Evolutionary conservation across 2,888 invertebrate genomes (phyloP), one percentile per base, ranked within the genome.

Genomic region (Lissocephala sabroskyi): DNA sequence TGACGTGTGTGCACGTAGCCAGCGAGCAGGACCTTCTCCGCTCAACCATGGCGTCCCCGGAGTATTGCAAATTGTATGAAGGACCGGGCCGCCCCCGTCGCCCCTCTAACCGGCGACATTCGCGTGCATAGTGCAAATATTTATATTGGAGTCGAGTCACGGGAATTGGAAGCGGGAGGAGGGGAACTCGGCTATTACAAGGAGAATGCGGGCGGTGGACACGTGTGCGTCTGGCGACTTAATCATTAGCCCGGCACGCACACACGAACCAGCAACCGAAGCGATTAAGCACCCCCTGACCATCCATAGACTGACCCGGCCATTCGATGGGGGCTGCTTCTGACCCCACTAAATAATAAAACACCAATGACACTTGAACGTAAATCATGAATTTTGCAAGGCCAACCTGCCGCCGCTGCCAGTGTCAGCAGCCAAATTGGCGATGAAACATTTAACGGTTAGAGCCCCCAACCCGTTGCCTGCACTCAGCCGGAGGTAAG

Each of bases 331-430:
- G 32, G 32, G 32, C 36, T 39, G 45, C 46, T 56, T 51, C 52
- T 29, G 55, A 54, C 30, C 30, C 14, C 3, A 1, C 59, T 73
- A 62, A 73, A 73, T 73, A 73, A 75, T 75, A 73, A 68, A 73
- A 60, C 52, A 71, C 59, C 73, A 73, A 73, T 73, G 71, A 73
- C 71, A 73, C 71, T 73, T 73, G 63, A 73, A 75, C 64, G 73
- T 73, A 73, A 73, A 73, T 75, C 76, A 73, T 73, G 73, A 75
- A 75, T 75, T 66, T 73, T 75, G 68, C 70, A 73, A 54, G 44
- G 10, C 6, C 11, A 11, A 32, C 9, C 35, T 18, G 37, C 18
- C 37, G 10, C 17, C 17, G 18, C 18, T 6, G 32, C 10, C 32
- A 32, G 10, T 4, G 5, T 10, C 37, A 39, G 19, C n/a, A n/a